Percentiles rank a stretch among this genome's conserved stretches.
phyloP scores from a whole-genome alignment of 2,113 vertebrate genomes.

The Alligator sinensis region DNA sequence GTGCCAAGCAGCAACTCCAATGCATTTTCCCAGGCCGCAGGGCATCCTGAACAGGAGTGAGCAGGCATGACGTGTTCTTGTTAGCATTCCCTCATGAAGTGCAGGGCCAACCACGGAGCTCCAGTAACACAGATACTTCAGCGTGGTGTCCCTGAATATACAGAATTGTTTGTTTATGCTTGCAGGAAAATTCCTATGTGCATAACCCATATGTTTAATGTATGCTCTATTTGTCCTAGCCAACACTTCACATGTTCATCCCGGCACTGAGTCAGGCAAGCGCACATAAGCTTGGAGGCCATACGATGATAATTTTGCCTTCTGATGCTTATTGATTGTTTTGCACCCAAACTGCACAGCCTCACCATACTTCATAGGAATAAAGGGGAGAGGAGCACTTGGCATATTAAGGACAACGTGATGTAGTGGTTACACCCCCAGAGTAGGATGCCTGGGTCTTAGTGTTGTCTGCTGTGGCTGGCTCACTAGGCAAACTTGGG shows the following conservation, averaged over 20 bases:
- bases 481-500: not conserved
- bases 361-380: not conserved
- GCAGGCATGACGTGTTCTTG: no score
- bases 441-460: not conserved
- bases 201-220: not conserved
- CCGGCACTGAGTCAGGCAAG: not conserved
- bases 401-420: fast-evolving
- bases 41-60: no score
- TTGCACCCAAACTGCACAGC: not conserved
- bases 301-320: not conserved
- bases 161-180: not conserved
- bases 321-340: not conserved
- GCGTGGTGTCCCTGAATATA: not conserved
- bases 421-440: not conserved
- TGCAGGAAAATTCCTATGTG: not conserved
- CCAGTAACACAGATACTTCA: not conserved
- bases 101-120: no score
- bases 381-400: not conserved
- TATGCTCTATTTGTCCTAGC: not conserved
- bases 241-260: not conserved
- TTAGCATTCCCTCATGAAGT: no score
- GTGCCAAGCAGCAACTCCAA: no score
- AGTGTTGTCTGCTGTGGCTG: not conserved
- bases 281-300: not conserved
- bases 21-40: no score